These are phyloP conservation scores for Thripadectes ignobilis DNA, from an alignment of 2,797 vertebrate species.

Conservation along the genomic window DNA sequence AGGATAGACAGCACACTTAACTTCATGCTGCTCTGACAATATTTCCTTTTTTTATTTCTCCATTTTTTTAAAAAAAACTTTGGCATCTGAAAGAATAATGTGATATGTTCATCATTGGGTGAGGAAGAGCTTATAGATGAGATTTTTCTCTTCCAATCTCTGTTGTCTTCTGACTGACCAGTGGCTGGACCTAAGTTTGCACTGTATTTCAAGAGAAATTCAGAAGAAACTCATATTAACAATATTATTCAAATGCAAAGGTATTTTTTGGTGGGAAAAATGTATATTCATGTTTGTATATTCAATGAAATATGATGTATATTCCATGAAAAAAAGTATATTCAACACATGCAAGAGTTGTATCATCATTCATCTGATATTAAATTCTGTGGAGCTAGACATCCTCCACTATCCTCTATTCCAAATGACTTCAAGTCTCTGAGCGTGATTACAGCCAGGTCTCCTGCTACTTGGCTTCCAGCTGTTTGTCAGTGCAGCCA, in stretches of 20 bases:
- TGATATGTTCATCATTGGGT: background rate
- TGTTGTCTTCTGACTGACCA: background rate
- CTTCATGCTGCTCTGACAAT: background rate
- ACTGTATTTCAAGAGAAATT: background rate
- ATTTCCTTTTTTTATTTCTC: background rate
- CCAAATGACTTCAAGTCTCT: background rate
- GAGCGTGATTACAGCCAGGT: background rate
- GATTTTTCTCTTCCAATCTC: background rate
- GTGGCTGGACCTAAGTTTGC: background rate
- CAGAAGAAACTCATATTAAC: background rate
- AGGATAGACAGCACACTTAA: background rate
- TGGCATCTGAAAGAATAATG: background rate
- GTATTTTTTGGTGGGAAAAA: background rate
- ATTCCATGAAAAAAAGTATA: background rate
- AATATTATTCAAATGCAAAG: background rate
- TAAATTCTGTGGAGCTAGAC: background rate
- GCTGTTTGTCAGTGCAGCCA: background rate
- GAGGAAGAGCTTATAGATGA: accelerated
- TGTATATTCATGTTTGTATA: background rate
- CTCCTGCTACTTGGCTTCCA: background rate
- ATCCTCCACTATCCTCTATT: background rate
- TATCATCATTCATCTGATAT: background rate
- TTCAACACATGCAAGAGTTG: background rate
- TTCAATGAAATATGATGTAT: background rate
- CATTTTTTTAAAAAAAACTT: background rate